Base-by-base conservation (phyloP, 2,113 vertebrate species). In the Ovis canadensis region DNA sequence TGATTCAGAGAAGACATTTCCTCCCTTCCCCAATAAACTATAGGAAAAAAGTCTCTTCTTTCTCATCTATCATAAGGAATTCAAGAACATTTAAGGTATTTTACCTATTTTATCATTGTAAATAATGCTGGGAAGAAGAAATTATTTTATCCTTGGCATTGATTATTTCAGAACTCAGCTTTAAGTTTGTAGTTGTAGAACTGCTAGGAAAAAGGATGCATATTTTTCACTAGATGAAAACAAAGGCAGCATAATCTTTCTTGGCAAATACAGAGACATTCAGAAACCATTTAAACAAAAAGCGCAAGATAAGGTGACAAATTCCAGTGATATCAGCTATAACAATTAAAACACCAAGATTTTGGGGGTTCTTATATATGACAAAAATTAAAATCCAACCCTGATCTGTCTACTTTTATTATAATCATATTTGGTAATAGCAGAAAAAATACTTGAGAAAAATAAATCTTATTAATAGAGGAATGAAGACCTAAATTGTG, bases 71-170 rank as follows among this genome's bases (percentile, higher is more conserved):
- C 77, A 29, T 45, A 81, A 95, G 59, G 40, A 84, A 82, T 77
- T 88, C 31, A 62, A 93, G 55, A 91, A 94, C 54, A 64, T 90
- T 16, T 92, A 87, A 71, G 29, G 15, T 33, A 64, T 85, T 81
- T 82, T 4, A 80, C 71, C 11, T 85, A 82, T 82, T 82, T 82
- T 89, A 17, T 93, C 25, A 43, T 54, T 81, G 45, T 52, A 88
- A 95, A 80, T 86, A 92, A 95, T 71, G n/a, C n/a, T 84, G 29
- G 5, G 27, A 84, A 36, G 10, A 87, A 95, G 8, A 93, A 45
- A 64, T 45, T 43, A 94, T 94, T 92, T 88, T 89, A 85, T 94
- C 84, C 33, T 94, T 92, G 52, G 57, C 57, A 85, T 15, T 91
- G 43, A 81, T 83, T 80, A 87, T 93, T 74, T 95, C 5, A 91